Evolutionary conservation across 2,888 invertebrate genomes (phyloP).

Genomic region (Rhopalosiphum nymphaeae): DNA sequence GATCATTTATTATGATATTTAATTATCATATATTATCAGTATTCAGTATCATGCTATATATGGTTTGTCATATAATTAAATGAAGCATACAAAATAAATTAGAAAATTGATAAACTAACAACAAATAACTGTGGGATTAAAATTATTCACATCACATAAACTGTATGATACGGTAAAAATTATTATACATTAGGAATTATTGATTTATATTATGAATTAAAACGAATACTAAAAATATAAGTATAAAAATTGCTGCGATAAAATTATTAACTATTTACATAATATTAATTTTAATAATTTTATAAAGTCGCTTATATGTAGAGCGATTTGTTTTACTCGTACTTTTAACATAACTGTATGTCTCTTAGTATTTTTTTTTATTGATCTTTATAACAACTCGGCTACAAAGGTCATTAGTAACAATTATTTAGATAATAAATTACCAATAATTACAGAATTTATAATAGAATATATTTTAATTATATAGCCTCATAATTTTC

Average conservation of each 20-base stretch:
- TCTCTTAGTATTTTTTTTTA: background rate
- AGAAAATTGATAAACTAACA: background rate
- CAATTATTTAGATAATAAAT: no score
- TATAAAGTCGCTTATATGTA: background rate
- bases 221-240: background rate
- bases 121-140: background rate
- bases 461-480: no score
- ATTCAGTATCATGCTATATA: no score
- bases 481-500: background rate
- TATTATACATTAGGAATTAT: background rate
- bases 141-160: background rate
- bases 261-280: background rate
- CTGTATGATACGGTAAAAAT: background rate
- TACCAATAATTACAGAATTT: no score
- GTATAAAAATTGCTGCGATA: background rate
- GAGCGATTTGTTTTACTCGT: no score
- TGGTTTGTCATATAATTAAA: background rate
- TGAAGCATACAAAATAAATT: background rate
- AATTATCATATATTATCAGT: background rate
- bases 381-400: no score
- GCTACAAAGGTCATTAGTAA: no score
- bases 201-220: background rate
- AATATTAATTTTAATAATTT: background rate
- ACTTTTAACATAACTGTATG: background rate
- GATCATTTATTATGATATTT: background rate